Evolutionary conservation across 37 sponge, comb jelly and placozoan species (phyloP), one percentile per base, ranked within the genome.

Genomic region (Geodia barretti): DNA sequence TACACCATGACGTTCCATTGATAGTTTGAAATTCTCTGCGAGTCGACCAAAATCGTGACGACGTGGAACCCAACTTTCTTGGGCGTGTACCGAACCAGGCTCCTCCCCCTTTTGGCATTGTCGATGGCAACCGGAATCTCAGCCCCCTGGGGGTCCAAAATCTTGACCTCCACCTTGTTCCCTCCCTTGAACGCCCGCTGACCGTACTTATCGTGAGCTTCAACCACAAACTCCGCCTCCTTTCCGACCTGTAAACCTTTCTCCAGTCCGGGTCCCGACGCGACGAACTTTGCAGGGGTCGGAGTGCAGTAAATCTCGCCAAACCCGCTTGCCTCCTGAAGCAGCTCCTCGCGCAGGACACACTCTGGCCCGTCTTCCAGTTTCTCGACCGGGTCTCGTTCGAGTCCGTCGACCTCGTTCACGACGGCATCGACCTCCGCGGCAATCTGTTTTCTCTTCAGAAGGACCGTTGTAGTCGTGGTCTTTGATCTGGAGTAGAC

Each of bases 301-400:
- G 86, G 79, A 23, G 77, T 40, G 73, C 86, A 85, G 65, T 41
- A 85, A 29, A 85, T 79, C 39, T 62, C 86, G 21, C 86, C 79
- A 21, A 64, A 33, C 40, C 7, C 23, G 4, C 23, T 47, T 17
- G 86, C 86, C 26, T 72, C 61, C 62, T 3, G 21, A 31, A 72
- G 64, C 14, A 78, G 65, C 17, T 26, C 17, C 31, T 23, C 36
- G 4, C 79, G 64, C 21, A 79, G 79, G 71, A 39, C 42, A 32
- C 64, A 78, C 26, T 78, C 47, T 9, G 86, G 86, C 1, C 86
- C 86, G 7, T 85, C 79, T 21, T 70, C 47, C 1, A 69, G 35
- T 0, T 31, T 38, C 79, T 85, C 86, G 17, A 78, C 41, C 19
- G 86, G 86, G 3, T 28, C 23, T 0, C 79, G 63, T 9, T 70